Percentiles rank a stretch among this genome's conserved stretches.
Conservation (phyloP, 2,113 vertebrate species). For the Prolemur simus region DNA sequence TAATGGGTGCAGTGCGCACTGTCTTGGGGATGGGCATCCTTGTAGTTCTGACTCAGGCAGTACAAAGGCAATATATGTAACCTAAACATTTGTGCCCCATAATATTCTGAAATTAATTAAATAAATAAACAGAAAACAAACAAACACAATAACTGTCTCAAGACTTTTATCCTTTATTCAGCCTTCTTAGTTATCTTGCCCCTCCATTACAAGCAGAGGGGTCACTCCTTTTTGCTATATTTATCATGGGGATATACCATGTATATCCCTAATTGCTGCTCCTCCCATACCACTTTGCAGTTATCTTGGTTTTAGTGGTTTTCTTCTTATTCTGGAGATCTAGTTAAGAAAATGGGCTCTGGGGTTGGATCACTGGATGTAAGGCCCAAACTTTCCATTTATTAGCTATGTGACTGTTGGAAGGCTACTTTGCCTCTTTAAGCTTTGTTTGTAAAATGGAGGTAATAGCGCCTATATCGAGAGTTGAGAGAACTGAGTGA, state of each 20-base stretch:
- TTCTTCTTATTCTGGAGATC: background rate
- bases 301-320: background rate
- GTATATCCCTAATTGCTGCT: background rate
- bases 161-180: background rate
- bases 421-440: background rate
- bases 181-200: background rate
- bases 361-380: background rate
- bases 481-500: background rate
- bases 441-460: conserved; percentile 15
- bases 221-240: background rate
- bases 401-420: background rate
- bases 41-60: no score
- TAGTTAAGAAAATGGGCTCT: background rate
- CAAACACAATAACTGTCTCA: background rate
- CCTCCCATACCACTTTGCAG: background rate
- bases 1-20: no score
- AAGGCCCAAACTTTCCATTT: background rate
- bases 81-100: no score
- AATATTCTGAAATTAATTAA: no score
- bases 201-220: background rate
- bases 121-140: no score
- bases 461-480: background rate
- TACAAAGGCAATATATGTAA: no score
- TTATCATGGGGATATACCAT: background rate
- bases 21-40: no score